Conservation (phyloP, 1,140 invertebrate species). For the Globodera ellingtonae region DNA sequence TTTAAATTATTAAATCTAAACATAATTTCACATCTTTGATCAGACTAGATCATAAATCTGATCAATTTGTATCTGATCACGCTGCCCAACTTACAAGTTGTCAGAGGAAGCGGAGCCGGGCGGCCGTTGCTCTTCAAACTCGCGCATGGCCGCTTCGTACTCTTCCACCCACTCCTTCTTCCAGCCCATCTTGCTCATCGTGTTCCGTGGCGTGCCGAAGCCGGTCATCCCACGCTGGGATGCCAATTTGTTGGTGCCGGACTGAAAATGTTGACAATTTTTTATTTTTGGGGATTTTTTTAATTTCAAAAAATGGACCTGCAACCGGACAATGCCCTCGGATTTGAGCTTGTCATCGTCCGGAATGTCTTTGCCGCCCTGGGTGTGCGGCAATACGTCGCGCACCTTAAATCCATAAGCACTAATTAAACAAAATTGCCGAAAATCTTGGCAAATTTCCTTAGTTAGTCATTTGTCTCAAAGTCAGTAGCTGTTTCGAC, state of each 20-base stretch:
- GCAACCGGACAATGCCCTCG: conserved; percentile 48
- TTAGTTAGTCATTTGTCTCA: too few species aligned
- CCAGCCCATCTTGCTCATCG: conserved; percentile 54
- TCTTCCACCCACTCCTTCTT: conserved; percentile 66
- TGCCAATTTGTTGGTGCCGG: conserved; percentile 63
- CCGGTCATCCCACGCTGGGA: conserved; percentile 63
- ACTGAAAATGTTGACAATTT: conserved; percentile 55
- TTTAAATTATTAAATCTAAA: conserved; percentile 11
- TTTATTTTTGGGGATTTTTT: background rate
- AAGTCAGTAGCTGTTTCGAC: too few species aligned
- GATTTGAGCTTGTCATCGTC: conserved; percentile 62
- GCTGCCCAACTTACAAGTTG: conserved; percentile 40
- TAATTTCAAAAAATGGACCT: conserved; percentile 13
- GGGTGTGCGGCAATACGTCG: conserved; percentile 63
- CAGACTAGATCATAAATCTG: background rate
- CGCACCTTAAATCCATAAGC: conserved; percentile 52
- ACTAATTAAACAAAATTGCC: too few species aligned
- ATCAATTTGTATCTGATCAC: background rate
- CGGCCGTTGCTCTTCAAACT: conserved; percentile 64
- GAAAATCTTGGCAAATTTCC: too few species aligned
- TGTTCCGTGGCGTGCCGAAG: conserved; percentile 65
- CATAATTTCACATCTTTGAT: background rate
- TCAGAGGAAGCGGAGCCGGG: conserved; percentile 60
- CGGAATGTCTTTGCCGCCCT: conserved; percentile 61
- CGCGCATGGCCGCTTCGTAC: conserved; percentile 60